Evolutionary conservation across 2,113 vertebrate species (phyloP), one percentile per base, ranked within the genome.

Genomic region (Phylloscopus trochilus): DNA sequence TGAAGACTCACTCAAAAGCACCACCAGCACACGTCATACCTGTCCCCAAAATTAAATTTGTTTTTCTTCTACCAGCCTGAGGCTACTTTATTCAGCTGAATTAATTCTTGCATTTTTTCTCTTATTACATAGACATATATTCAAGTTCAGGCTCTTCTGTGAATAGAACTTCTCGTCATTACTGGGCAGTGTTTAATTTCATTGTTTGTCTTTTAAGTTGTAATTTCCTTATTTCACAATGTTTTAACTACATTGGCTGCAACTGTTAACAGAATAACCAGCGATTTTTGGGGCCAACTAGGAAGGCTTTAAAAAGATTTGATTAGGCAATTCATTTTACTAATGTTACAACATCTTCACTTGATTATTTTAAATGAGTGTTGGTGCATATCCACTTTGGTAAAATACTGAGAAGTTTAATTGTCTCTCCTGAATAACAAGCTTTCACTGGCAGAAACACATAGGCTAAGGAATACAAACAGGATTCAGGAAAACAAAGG

Each of bases 141-240:
- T 80, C 41, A 75, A 93, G 66, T 9, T 33, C 41, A 68, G 78
- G 69, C 52, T 85, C 31, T 58, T 79, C 51, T 5, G 5, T 53
- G 41, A 93, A 90, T 39, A 90, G 64, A 92, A 35, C 33, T 89
- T 78, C 80, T 33, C 68, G 70, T 76, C 83, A 83, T 86, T 80
- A 89, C 39, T 83, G 46, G 46, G 90, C 59, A 92, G 47, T 1
- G 13, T 66, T 77, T 77, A 55, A 83, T 92, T 85, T 30, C 51
- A 84, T 37, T 94, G 47, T 86, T 95, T 90, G 92, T 59, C 76
- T 83, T 93, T 44, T 60, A 68, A 94, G 83, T 74, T 78, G 39
- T 52, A 78, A 93, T 94, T 93, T 88, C 80, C 80, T 86, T 86
- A 90, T 93, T 96, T 93, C 74, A 83, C 21, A 69, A 81, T 87